Evolutionary conservation across 2,113 vertebrate genomes (phyloP), one percentile per base, ranked within the genome.

Genomic region (Neodontobutis hainanensis): DNA sequence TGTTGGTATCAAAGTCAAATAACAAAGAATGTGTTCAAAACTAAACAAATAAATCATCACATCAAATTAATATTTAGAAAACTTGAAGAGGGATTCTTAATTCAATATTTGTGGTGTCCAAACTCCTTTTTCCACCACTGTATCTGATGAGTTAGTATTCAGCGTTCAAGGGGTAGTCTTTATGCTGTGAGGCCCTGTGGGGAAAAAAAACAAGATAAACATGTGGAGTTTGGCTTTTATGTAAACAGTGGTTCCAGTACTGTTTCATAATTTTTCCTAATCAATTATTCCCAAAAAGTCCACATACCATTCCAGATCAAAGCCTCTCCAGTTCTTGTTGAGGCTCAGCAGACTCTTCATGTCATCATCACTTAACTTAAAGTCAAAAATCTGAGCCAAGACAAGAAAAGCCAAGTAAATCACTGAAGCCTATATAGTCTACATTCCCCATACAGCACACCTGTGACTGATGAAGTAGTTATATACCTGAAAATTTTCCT

Each of bases 401-500:
- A 58, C 0, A 12, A 11, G 8, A 11, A 45, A 35, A 6, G 8
- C 42, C 2, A 19, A 19, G 34, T 2, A 11, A 48, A 49, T 9
- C 10, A 4, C n/a, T 40, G 32, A 38, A 46, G 12, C 11, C 15
- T 9, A 27, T 50, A 1, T 50, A 10, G 16, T 27, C 15, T 10
- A 27, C 8, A 32, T 9, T 32, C 15, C 8, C 3, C 38, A 6
- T 40, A 40, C 38, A 6, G 2, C 5, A 8, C 5, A 6, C 11
- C 44, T 46, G 12, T 10, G 2, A 14, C 5, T 14, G 44, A 40
- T 14, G 44, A 40, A 6, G 38, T 40, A 40, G 50, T 0, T 0
- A 5, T 11, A 52, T 78, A 97, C 96, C 94, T 96, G 68, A 42
- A 93, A 85, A 68, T 98, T 96, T 83, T 96, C 94, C 58, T 89